Conservation (phyloP, 1,140 invertebrate genomes). For the Ladona fulva region DNA sequence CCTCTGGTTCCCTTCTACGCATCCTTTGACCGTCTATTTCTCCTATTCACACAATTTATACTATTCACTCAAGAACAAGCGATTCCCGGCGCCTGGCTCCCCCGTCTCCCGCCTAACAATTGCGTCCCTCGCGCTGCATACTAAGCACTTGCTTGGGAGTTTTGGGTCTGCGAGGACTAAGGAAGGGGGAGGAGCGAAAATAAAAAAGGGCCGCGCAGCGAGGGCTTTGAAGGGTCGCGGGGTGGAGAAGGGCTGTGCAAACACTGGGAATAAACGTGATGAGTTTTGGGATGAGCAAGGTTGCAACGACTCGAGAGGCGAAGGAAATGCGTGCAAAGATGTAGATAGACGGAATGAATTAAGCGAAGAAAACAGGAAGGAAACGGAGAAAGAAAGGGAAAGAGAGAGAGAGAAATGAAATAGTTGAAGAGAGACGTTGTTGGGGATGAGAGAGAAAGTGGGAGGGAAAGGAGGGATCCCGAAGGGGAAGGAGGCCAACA, state of each 20-base stretch:
- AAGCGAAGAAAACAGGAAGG: neutral
- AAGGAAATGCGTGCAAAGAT: neutral
- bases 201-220: neutral
- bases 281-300: neutral
- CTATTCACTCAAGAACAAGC: too few relatives aligned
- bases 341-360: neutral
- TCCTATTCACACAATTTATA: too few relatives aligned
- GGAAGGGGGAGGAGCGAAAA: neutral
- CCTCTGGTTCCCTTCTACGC: too few relatives aligned
- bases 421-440: neutral
- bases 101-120: too few relatives aligned
- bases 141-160: neutral
- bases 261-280: neutral
- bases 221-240: neutral
- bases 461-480: neutral
- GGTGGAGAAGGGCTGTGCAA: neutral
- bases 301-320: neutral
- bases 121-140: too few relatives aligned
- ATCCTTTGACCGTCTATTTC: too few relatives aligned
- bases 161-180: neutral
- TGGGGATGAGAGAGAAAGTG: neutral
- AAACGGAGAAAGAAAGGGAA: neutral
- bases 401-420: neutral
- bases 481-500: neutral
- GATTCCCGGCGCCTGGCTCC: too few relatives aligned